Conservation (phyloP, 2,797 vertebrate species). For the Cetoscarus ocellatus region DNA sequence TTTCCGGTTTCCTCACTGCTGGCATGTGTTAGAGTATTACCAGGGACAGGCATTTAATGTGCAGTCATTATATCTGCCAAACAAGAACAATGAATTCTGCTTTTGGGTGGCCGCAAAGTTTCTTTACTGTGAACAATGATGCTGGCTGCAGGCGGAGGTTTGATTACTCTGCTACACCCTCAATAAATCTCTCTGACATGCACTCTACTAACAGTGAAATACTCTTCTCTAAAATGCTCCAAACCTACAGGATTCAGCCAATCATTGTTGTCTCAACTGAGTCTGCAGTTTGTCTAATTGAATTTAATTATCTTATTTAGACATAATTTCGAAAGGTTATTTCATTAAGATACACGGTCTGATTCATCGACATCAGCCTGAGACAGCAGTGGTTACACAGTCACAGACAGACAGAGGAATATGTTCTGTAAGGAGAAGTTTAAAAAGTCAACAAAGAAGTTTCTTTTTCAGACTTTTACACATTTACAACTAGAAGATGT, state of each 20-base stretch:
- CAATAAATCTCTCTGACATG: neutral
- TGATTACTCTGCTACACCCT: neutral
- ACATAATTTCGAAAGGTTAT: too few species aligned
- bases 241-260: neutral
- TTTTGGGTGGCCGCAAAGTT: slow-evolving; percentile 1
- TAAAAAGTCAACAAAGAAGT: neutral
- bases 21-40: neutral
- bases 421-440: too few species aligned
- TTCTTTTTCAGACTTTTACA: neutral
- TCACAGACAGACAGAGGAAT: too few species aligned
- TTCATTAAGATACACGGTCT: too few species aligned
- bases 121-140: slow-evolving; percentile 12
- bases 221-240: neutral
- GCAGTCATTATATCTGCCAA: neutral
- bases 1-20: slow-evolving; percentile 49
- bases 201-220: neutral
- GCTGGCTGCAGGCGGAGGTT: neutral
- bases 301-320: neutral
- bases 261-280: neutral
- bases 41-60: neutral
- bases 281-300: neutral
- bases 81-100: slow-evolving; percentile 1
- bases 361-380: too few species aligned
- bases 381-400: too few species aligned
- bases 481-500: neutral